Base-by-base conservation (phyloP, 1,140 invertebrate genomes). In the Drosophila orosa region DNA sequence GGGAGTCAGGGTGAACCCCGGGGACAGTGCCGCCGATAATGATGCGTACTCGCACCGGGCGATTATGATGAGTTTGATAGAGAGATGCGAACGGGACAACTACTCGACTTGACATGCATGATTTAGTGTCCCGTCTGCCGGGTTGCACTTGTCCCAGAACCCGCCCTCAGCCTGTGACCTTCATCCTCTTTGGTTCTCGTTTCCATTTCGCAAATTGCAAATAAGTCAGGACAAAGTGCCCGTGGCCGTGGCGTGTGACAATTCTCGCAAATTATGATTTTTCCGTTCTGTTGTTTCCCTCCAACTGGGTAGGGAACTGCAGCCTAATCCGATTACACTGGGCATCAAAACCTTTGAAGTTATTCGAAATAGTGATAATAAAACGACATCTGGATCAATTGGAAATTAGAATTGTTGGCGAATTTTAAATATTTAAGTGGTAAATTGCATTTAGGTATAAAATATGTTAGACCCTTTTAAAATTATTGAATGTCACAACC, bases 181-280 rank as follows among this genome's bases (percentile, higher is more conserved):
- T 31, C 39, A 44, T 78, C 33, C 56, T 59, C 31, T 40, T 44
- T 48, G 50, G 56, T 35, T 29, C 42, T 63, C 63, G 57, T 65
- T 90, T 84, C 57, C 84, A 87, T 87, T 87, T 90, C 39, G 74
- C 84, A 87, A 87, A 87, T 87, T 84, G 84, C 84, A 78, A 84
- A 85, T 90, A 84, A 87, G 82, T 83, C 76, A 35, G 35, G 27
- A 67, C 81, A 62, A 61, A 48, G 55, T 42, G 72, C 44, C 71
- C 67, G 37, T 25, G 54, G 61, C 68, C 78, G 80, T 80, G 78
- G 76, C 82, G 83, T 90, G 84, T 89, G 85, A 89, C 84, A 89
- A 80, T 89, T 90, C 85, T 90, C 85, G 85, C 84, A 89, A 89
- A 89, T 89, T 89, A 90, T 89, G 84, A 83, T 80, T 86, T 87